Conservation (phyloP, 30 jellyfish, hydroid and myxozoan genomes). For the Cassiopea andromeda region DNA sequence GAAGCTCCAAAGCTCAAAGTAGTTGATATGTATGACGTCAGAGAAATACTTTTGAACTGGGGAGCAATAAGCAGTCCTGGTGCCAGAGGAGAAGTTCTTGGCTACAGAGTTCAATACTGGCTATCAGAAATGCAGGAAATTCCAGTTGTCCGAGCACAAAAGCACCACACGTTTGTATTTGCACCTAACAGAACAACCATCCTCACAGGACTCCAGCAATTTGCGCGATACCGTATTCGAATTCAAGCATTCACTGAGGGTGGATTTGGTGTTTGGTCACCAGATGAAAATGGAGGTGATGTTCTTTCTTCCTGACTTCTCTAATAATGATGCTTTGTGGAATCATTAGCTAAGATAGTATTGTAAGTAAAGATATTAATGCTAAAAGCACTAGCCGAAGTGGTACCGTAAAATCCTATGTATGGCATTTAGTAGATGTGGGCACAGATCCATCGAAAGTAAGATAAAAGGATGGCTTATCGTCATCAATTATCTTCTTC, state of each 20-base stretch:
- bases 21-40: slow-evolving; percentile 15
- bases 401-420: too few relatives aligned
- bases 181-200: slow-evolving; percentile 38
- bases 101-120: slow-evolving; percentile 47
- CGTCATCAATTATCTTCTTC: too few relatives aligned
- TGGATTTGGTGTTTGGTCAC: slow-evolving; percentile 45
- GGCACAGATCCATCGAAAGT: too few relatives aligned
- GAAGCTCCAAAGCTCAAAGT: slow-evolving; percentile 44
- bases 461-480: too few relatives aligned
- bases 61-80: slow-evolving; percentile 23
- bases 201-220: slow-evolving; percentile 11
- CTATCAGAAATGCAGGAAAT: slow-evolving; percentile 4
- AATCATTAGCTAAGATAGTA: too few relatives aligned
- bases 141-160: not conserved
- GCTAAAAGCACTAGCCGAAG: too few relatives aligned
- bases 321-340: too few relatives aligned
- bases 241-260: slow-evolving; percentile 55
- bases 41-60: slow-evolving; percentile 31
- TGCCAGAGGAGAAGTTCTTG: slow-evolving; percentile 55
- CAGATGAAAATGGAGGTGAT: slow-evolving; percentile 17
- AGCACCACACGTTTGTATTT: not conserved
- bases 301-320: not conserved
- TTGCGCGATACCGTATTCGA: slow-evolving; percentile 19
- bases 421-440: too few relatives aligned
- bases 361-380: too few relatives aligned